phyloP scores from a whole-genome alignment of 2,797 vertebrate species.

The Rhabdophis nuchalis region DNA sequence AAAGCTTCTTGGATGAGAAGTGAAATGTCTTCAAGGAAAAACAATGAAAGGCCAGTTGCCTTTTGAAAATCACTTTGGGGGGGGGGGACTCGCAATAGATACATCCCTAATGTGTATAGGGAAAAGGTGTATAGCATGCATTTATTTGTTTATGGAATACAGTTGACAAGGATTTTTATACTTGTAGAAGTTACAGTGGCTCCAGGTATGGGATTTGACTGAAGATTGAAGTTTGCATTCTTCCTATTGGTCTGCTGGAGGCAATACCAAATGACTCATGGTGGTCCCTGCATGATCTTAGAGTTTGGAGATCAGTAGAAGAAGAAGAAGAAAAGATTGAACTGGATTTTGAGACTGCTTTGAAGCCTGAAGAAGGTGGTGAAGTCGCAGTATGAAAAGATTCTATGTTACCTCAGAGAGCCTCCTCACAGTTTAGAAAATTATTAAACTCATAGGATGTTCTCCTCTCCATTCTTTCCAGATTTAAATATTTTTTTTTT shows the following conservation, averaged over 20 bases:
- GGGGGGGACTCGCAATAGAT: neutral
- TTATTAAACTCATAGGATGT: neutral
- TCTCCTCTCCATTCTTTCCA: neutral
- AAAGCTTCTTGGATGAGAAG: neutral
- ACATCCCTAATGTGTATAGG: neutral
- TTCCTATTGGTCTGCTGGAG: neutral
- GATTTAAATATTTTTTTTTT: neutral
- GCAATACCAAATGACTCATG: neutral
- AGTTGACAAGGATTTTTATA: neutral
- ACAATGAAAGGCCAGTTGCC: neutral
- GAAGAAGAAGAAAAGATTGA: neutral
- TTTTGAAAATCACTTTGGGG: neutral
- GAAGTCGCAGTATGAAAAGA: neutral
- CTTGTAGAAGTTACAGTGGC: neutral
- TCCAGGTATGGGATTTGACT: neutral
- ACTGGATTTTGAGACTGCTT: neutral
- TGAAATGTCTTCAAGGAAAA: neutral
- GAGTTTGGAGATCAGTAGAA: neutral
- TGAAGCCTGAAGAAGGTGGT: neutral
- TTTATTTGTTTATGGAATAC: neutral
- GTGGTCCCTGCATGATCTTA: neutral
- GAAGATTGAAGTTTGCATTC: neutral
- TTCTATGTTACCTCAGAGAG: neutral
- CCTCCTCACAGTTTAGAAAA: neutral
- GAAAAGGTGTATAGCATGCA: neutral